A percentile compares a stretch with the other conserved stretches of the same genome.
phyloP scores from a whole-genome alignment of 2,113 vertebrate genomes.

The Aramus guarauna region DNA sequence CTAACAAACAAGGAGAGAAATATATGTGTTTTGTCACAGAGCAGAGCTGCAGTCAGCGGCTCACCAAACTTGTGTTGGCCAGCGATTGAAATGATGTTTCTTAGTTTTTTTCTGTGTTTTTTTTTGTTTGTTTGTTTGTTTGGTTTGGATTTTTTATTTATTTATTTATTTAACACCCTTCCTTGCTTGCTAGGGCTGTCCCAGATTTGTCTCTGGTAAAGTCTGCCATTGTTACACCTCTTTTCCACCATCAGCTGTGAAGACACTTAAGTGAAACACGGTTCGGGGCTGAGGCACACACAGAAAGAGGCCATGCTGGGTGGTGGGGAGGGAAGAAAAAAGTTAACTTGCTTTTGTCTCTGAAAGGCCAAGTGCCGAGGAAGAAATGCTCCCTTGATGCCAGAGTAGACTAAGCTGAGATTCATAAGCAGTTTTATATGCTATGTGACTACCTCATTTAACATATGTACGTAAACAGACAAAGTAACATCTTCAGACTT shows the following conservation, averaged over 20 bases:
- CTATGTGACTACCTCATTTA: background rate
- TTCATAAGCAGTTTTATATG: background rate
- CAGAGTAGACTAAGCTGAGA: background rate
- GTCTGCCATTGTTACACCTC: background rate
- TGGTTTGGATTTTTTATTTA: too few relatives aligned
- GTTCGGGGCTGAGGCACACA: background rate
- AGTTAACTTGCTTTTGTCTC: background rate
- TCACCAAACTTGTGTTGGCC: background rate
- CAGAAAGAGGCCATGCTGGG: background rate
- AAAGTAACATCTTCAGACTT: background rate
- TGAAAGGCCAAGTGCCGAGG: background rate
- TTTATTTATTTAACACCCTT: background rate
- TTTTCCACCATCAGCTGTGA: background rate
- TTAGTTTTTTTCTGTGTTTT: background rate
- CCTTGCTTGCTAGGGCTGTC: background rate
- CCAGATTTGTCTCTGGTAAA: background rate
- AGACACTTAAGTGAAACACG: background rate
- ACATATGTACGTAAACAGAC: background rate
- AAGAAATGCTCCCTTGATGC: background rate
- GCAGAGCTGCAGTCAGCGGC: background rate
- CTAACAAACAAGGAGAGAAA: background rate
- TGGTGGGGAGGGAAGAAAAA: background rate
- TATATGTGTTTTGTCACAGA: background rate
- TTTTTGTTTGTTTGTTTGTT: background rate
- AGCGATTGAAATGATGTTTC: background rate